Conservation (phyloP, 1,140 invertebrate genomes). For the Temnothorax nylanderi region DNA sequence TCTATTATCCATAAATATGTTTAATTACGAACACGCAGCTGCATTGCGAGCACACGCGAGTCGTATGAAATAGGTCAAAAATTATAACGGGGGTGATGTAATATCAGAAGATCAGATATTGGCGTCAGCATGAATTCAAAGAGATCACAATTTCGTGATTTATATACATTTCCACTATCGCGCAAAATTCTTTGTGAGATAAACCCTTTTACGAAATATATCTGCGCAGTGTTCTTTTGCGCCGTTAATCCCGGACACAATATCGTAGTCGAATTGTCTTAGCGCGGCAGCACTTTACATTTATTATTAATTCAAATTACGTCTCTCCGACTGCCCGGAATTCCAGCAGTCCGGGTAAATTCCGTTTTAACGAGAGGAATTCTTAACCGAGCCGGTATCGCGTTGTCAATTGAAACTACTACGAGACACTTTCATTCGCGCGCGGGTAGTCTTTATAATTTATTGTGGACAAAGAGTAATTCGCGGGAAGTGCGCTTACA, state of each 20-base stretch:
- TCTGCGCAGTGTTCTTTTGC: conserved; percentile 26
- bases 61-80: conserved; percentile 23
- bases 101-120: conserved; percentile 9
- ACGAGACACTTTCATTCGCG: not conserved
- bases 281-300: conserved; percentile 37
- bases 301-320: conserved; percentile 63
- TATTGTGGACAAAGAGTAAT: conserved; percentile 26
- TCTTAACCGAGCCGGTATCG: conserved; percentile 49
- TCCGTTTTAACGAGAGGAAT: conserved; percentile 55
- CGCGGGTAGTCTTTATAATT: conserved; percentile 27
- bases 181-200: not conserved
- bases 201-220: conserved; percentile 2
- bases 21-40: conserved; percentile 50
- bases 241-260: conserved; percentile 26
- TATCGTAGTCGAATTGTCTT: conserved; percentile 17
- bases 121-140: conserved; percentile 32
- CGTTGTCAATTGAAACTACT: conserved; percentile 52
- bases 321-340: conserved; percentile 18
- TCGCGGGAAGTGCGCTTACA: conserved; percentile 5
- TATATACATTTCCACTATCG: conserved; percentile 5
- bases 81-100: not conserved
- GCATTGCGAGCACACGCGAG: conserved; percentile 29
- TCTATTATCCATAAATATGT: conserved; percentile 51
- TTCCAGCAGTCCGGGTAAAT: conserved; percentile 34
- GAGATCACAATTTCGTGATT: conserved; percentile 41